Evolutionary conservation across 2,797 vertebrate species (phyloP), one percentile per base, ranked within the genome.

Genomic region (Eulemur coronatus): DNA sequence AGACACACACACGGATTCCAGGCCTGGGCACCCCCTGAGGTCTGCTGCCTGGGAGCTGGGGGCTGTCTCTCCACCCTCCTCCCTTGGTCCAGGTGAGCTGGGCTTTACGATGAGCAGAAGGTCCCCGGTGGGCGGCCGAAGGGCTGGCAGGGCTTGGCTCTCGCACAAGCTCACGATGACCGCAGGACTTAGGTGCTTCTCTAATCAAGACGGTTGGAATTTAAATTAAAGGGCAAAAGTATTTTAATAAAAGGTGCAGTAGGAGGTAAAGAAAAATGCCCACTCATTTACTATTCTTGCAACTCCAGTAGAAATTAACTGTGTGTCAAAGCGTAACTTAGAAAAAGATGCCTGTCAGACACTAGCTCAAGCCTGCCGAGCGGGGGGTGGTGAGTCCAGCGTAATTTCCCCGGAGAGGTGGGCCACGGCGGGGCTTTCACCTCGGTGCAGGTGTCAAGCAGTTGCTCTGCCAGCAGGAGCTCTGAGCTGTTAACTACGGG

Each of bases 401-500:
- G 61, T 65, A 41, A 24, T 91, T 50, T 85, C 78, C 14, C 30
- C 1, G 30, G 5, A 33, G 81, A 88, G 76, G 92, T 4, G 79
- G 96, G 97, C 48, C 57, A 33, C 46, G 38, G 95, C 48, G 18
- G 76, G 26, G 73, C 81, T 87, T 89, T n/a, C 88, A 14, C 79
- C 97, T 73, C 41, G 7, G 67, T 2, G 30, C 57, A 33, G 35
- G 84, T 46, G 91, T 63, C 93, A 79, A 38, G 96, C 4, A 4
- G 84, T 95, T 17, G 46, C 76, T 30, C 55, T 0, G 24, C 46
- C 1, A 50, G 95, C 48, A 18, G 43, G 43, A 86, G 91, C 96
- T 61, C 57, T 0, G 17, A 80, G 94, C 1, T 93, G 96, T 84
- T 97, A 92, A 97, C 94, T 69, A 69, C 22, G 85, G 99, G 99